These are phyloP conservation scores for Pleuronectes platessa DNA, from an alignment of 2,113 vertebrate genomes.

Conservation along the genomic window DNA sequence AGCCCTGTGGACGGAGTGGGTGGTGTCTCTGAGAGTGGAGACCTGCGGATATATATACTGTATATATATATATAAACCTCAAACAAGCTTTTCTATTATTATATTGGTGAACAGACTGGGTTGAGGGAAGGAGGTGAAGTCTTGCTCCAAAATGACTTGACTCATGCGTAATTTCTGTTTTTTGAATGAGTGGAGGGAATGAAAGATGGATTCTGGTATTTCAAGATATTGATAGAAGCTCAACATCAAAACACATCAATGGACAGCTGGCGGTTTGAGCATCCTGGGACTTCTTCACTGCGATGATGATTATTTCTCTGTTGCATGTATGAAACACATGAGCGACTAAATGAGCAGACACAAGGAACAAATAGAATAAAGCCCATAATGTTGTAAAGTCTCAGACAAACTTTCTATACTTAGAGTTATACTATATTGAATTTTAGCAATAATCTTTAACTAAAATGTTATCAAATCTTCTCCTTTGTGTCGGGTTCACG, in stretches of 20 bases:
- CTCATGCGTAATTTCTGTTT: conserved; percentile 16
- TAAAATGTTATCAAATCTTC: not conserved
- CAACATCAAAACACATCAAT: not conserved
- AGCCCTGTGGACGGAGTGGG: not conserved
- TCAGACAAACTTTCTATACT: conserved; percentile 15
- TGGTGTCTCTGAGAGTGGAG: not conserved
- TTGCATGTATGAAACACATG: not conserved
- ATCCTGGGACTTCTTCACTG: not conserved
- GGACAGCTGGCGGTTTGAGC: not conserved
- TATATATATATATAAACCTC: not conserved
- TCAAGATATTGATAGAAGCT: not conserved
- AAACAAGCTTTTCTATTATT: not conserved
- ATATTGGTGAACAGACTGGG: not conserved
- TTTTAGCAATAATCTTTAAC: conserved; percentile 55
- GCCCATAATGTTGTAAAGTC: conserved; percentile 7
- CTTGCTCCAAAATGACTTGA: not conserved
- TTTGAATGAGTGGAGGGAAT: not conserved
- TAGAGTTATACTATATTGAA: conserved; percentile 5
- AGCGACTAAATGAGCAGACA: conserved; percentile 14
- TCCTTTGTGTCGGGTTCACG: conserved; percentile 5
- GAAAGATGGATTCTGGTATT: conserved; percentile 3
- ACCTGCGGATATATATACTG: not conserved
- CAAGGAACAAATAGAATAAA: conserved; percentile 12
- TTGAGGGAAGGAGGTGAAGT: not conserved
- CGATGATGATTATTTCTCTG: not conserved